Base-by-base conservation (phyloP, 2,113 vertebrate genomes). In the Podarcis muralis region DNA sequence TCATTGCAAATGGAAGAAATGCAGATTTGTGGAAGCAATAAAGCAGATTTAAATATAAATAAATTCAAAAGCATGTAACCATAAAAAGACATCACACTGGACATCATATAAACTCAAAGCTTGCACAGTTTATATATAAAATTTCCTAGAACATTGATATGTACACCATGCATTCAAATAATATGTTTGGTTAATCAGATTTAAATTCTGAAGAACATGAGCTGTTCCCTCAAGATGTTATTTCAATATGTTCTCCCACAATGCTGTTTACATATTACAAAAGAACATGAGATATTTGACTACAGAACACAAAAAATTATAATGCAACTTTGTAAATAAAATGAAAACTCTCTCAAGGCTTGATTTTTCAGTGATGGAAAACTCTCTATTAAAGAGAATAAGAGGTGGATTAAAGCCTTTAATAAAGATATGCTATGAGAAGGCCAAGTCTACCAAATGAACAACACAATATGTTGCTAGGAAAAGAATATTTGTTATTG, bases 231-330 rank as follows among this genome's bases (percentile, higher is more conserved):
- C 74, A 78, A 84, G 87, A 88, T 66, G 71, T 76, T 88, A 83
- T 88, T 88, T 82, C 80, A 48, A 48, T 57, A 84, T 37, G 74
- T 88, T 88, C 72, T 78, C 62, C 84, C 62, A 68, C 68, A 78
- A 76, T 16, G 48, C 72, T 88, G 87, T 88, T 88, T 88, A 88
- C 74, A 84, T 84, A 84, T 78, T 84, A 74, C 18, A 35, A 84
- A 88, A 88, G 81, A 48, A 84, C 72, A 88, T 77, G 82, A 83
- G 40, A 88, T 79, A 86, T 88, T 88, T 66, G 87, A 88, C 62
- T 57, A 84, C 40, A 78, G 74, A 16, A 43, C 40, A 87, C 30
- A 32, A 15, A 57, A 74, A 83, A n/a, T 35, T 83, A 68, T 68
- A 66, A 57, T 57, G 30, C 32, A 35, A 62, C 32, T 68, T 78